These are phyloP conservation scores for Drosophila grimshawi DNA, from an alignment of 1,140 invertebrate species.

Conservation along the genomic window DNA sequence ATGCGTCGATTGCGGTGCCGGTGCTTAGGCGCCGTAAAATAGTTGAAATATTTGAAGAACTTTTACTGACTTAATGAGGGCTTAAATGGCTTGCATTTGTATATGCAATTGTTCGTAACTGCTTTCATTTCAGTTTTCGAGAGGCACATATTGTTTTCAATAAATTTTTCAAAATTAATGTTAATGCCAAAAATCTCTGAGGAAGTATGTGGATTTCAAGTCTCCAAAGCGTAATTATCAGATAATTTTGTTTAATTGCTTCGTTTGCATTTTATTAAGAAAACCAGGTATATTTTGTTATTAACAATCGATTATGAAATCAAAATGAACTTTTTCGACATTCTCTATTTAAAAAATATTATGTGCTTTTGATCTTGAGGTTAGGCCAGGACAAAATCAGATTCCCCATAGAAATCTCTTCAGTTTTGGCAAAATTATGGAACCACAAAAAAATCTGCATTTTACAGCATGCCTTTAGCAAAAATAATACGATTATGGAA, in stretches of 20 bases:
- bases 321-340: neutral
- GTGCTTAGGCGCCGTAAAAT: constrained; percentile 63
- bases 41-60: constrained; percentile 63
- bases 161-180: neutral
- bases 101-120: constrained; percentile 42
- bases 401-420: neutral
- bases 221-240: too few relatives aligned
- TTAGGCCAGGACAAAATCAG: neutral
- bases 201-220: neutral
- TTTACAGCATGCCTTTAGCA: neutral
- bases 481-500: neutral
- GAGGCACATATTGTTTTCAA: constrained; percentile 2
- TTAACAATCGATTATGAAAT: too few relatives aligned
- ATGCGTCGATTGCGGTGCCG: constrained; percentile 24
- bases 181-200: neutral
- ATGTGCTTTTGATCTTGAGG: neutral
- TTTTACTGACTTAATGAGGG: constrained; percentile 63
- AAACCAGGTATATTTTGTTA: too few relatives aligned
- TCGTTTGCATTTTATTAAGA: too few relatives aligned
- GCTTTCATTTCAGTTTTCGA: constrained; percentile 8
- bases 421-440: neutral
- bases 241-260: too few relatives aligned
- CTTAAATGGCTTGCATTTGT: constrained; percentile 59
- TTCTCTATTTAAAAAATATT: neutral
- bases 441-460: neutral